Base-by-base conservation (phyloP, 2,888 invertebrate genomes). In the Laothoe populi region DNA sequence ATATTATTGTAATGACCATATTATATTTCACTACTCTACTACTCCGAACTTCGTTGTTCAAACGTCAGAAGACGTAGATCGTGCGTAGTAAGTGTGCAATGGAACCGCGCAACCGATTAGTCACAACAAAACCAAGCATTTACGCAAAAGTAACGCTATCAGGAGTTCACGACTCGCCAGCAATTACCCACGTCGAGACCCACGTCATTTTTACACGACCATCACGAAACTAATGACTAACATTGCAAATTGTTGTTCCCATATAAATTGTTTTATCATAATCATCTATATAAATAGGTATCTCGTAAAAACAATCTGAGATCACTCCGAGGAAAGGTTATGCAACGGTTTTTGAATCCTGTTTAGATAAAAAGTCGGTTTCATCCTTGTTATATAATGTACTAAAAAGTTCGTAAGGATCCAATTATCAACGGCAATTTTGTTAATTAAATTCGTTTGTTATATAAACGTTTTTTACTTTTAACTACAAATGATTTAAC, bases 91-190 rank as follows among this genome's bases (percentile, higher is more conserved):
- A 45, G 11, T 5, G 4, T 13, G 60, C 66, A 78, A 74, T 80
- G 89, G 78, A 84, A 74, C 81, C 86, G 59, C n/a, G 24, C 64
- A 53, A 16, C 58, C 78, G 86, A 87, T 89, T 88, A 89, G 88
- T 89, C 88, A 89, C 87, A 88, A 76, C 59, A 78, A 78, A 83
- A 81, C 79, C 80, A 80, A 75, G 69, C 78, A 81, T 86, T 86
- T 86, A 81, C 83, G 81, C 83, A 83, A 86, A 83, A 81, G 72
- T 75, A 79, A 80, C 77, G 71, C 79, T 79, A 81, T 79, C 79
- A 78, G 81, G 77, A 78, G 82, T 85, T 82, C 87, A 89, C 89
- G 88, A 88, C 77, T 79, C 76, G 69, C 65, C 71, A 67, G 73
- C 81, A 78, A 86, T 86, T 88, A 87, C 74, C 77, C 74, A 70